phyloP scores from a whole-genome alignment of 2,888 invertebrate genomes.

The Cataglyphis cursor region DNA sequence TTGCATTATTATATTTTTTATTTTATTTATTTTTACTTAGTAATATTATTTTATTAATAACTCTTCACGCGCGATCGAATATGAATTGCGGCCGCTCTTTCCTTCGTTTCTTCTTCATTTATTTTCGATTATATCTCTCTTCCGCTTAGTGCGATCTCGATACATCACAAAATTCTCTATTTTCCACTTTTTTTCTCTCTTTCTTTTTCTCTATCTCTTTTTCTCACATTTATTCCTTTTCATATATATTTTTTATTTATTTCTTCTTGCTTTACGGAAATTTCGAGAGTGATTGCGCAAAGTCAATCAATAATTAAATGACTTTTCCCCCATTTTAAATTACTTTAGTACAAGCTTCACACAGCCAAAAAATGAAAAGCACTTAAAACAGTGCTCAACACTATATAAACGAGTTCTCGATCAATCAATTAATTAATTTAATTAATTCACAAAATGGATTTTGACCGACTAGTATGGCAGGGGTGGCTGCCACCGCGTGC shows the following conservation, averaged over 20 bases:
- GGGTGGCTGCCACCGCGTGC: constrained; percentile 75
- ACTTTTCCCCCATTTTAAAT: constrained; percentile 79
- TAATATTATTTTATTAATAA: constrained; percentile 49
- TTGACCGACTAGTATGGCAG: constrained; percentile 81
- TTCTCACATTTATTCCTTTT: neutral
- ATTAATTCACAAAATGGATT: constrained; percentile 81
- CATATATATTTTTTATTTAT: constrained; percentile 1
- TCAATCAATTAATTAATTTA: constrained; percentile 83
- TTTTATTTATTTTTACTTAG: constrained; percentile 68
- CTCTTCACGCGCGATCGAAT: constrained; percentile 9
- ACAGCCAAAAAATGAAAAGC: constrained; percentile 90
- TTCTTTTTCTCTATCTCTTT: neutral
- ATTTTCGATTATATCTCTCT: neutral
- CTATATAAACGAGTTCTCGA: constrained; percentile 88
- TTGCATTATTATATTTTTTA: constrained; percentile 69
- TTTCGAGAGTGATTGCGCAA: constrained; percentile 78
- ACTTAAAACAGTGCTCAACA: constrained; percentile 91
- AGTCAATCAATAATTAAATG: constrained; percentile 73
- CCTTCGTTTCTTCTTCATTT: neutral
- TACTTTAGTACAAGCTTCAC: constrained; percentile 88
- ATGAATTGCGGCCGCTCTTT: constrained; percentile 4
- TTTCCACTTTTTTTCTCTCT: neutral
- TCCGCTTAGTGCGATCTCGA: constrained; percentile 4
- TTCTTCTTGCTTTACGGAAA: constrained; percentile 65
- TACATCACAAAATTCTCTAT: neutral